phyloP scores from a whole-genome alignment of 2,113 vertebrate species.

The Xenus cinereus region DNA sequence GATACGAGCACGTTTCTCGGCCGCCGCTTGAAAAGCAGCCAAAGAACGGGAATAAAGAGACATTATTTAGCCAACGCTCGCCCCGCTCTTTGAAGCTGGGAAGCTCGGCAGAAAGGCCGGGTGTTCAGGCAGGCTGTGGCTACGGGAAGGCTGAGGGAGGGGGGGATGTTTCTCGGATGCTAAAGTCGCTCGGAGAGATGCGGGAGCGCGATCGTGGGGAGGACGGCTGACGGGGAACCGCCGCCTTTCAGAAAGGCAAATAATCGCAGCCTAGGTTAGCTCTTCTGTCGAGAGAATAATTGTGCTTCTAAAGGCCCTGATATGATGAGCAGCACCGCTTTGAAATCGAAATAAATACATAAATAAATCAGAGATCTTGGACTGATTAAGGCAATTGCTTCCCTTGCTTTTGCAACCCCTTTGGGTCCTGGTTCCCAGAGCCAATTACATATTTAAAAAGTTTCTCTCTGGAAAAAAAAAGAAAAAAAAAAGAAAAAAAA shows the following conservation, averaged over 20 bases:
- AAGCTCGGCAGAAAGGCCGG: background rate
- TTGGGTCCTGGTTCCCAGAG: conserved; percentile 64
- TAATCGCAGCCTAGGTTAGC: conserved; percentile 59
- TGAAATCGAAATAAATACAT: conserved; percentile 72
- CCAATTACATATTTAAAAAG: conserved; percentile 73
- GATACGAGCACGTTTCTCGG: background rate
- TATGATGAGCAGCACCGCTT: conserved; percentile 59
- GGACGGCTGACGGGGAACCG: background rate
- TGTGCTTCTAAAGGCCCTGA: conserved; percentile 65
- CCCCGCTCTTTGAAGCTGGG: conserved; percentile 44
- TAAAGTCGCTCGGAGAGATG: conserved; percentile 27
- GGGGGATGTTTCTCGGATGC: conserved; percentile 21
- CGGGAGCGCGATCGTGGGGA: background rate
- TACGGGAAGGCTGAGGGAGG: background rate
- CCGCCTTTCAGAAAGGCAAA: conserved; percentile 60
- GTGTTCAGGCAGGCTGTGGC: background rate
- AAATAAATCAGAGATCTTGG: conserved; percentile 70
- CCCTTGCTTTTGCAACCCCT: conserved; percentile 63
- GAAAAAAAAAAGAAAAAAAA: background rate
- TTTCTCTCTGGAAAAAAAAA: background rate
- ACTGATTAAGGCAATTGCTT: conserved; percentile 67
- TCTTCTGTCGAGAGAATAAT: conserved; percentile 65
- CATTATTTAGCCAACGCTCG: background rate
- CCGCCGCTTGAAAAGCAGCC: background rate
- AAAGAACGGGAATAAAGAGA: conserved; percentile 2